Conservation (phyloP, 2,888 invertebrate genomes). For the Allophyes oxyacanthae region DNA sequence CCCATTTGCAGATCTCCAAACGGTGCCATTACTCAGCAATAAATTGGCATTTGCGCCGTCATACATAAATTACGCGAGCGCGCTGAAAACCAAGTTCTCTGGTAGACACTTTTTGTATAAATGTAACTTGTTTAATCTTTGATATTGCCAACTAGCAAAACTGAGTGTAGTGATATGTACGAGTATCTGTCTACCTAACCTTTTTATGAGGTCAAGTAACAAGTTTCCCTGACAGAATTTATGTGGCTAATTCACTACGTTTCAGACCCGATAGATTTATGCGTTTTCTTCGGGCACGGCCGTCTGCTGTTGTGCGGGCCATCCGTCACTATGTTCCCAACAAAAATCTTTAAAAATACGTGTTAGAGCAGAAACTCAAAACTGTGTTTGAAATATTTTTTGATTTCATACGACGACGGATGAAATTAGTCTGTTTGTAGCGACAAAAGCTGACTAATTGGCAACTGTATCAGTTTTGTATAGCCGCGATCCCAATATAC, state of each 20-base stretch:
- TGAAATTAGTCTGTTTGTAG: constrained; percentile 53
- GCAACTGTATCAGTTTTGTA: constrained; percentile 64
- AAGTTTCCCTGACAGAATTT: constrained; percentile 57
- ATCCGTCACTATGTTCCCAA: constrained; percentile 14
- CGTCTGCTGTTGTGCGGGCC: constrained; percentile 41
- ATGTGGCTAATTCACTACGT: constrained; percentile 68
- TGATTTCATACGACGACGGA: constrained; percentile 23
- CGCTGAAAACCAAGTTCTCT: constrained; percentile 82
- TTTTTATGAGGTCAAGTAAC: constrained; percentile 56
- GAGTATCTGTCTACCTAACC: constrained; percentile 25
- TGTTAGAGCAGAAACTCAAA: constrained; percentile 6
- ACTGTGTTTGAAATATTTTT: constrained; percentile 15
- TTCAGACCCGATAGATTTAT: constrained; percentile 67
- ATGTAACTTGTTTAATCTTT: constrained; percentile 63
- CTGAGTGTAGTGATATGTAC: constrained; percentile 12
- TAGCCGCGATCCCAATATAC: constrained; percentile 64
- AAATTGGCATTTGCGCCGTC: constrained; percentile 89
- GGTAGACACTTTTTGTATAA: constrained; percentile 80
- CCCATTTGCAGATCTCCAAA: constrained; percentile 88
- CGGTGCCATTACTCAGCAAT: constrained; percentile 89
- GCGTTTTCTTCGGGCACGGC: constrained; percentile 57
- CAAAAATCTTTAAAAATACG: constrained; percentile 28
- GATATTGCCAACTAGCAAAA: constrained; percentile 41
- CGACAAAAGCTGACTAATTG: constrained; percentile 66
- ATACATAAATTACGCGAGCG: constrained; percentile 87